Evolutionary conservation across 2,797 vertebrate genomes (phyloP).

Genomic region (Fistularia commersonii): DNA sequence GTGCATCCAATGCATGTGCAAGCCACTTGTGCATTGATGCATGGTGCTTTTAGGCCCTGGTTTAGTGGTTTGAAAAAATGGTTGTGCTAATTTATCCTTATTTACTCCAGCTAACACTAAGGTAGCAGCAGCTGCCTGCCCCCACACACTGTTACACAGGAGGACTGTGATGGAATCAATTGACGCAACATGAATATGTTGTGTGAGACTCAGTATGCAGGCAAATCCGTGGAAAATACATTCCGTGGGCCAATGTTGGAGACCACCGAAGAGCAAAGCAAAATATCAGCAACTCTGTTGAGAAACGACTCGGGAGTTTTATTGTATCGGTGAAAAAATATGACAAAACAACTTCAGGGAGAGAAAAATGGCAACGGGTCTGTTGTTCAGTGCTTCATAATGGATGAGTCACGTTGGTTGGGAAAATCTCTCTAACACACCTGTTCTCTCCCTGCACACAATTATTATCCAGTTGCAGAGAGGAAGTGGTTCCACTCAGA

Average conservation of each 20-base stretch:
- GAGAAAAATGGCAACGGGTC: conserved; percentile 1
- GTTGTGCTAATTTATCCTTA: no score
- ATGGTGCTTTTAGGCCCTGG: no score
- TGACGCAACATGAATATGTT: background rate
- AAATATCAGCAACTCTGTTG: background rate
- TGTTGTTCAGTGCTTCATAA: background rate
- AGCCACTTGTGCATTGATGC: no score
- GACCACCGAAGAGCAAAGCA: background rate
- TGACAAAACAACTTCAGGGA: background rate
- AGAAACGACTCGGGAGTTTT: background rate
- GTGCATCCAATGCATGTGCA: no score
- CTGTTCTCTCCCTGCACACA: conserved; percentile 32
- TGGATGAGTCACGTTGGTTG: background rate
- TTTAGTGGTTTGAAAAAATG: no score
- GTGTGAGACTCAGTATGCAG: background rate
- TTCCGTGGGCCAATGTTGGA: background rate
- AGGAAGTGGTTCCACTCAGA: conserved; percentile 31
- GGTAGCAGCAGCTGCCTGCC: no score
- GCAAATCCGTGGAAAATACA: background rate
- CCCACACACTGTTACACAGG: no score
- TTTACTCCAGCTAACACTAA: no score
- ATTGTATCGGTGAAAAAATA: background rate
- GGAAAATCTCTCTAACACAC: conserved; percentile 20
- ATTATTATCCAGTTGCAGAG: conserved; percentile 48
- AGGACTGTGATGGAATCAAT: no score